These are phyloP conservation scores for Motacilla alba DNA, from an alignment of 2,113 vertebrate species.

Conservation along the genomic window DNA sequence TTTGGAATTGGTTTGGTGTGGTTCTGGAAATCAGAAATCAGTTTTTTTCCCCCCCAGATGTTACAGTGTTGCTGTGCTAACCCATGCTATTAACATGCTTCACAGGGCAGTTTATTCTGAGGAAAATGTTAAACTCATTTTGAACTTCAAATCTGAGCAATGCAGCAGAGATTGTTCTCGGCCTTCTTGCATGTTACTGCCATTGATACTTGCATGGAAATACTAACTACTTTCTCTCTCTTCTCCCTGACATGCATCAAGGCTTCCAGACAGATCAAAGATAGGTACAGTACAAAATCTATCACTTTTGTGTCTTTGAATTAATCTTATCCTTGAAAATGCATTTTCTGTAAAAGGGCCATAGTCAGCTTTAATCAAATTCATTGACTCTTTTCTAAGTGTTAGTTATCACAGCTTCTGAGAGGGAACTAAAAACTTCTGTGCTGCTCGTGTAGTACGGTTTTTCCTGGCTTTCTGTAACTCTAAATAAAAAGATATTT, in stretches of 20 bases:
- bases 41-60: background rate
- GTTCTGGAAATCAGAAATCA: background rate
- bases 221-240: conserved; percentile 83
- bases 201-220: conserved; percentile 77
- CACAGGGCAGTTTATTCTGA: background rate
- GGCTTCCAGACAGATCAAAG: conserved; percentile 96
- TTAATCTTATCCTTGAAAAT: conserved; percentile 42
- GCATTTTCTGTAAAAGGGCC: background rate
- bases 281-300: conserved; percentile 87
- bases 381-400: background rate
- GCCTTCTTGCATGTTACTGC: conserved; percentile 72
- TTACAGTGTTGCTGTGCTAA: conserved; percentile 30
- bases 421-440: background rate
- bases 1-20: conserved; percentile 21
- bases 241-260: conserved; percentile 79
- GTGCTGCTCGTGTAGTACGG: background rate
- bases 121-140: conserved; percentile 3
- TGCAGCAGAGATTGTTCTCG: conserved; percentile 20
- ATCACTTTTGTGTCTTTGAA: conserved; percentile 55
- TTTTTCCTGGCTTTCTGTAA: background rate
- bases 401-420: background rate
- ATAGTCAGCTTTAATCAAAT: background rate
- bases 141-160: conserved; percentile 24
- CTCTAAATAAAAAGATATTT: background rate
- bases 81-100: background rate